Base-by-base conservation (phyloP, 2,113 vertebrate genomes). In the Bagarius yarrelli region DNA sequence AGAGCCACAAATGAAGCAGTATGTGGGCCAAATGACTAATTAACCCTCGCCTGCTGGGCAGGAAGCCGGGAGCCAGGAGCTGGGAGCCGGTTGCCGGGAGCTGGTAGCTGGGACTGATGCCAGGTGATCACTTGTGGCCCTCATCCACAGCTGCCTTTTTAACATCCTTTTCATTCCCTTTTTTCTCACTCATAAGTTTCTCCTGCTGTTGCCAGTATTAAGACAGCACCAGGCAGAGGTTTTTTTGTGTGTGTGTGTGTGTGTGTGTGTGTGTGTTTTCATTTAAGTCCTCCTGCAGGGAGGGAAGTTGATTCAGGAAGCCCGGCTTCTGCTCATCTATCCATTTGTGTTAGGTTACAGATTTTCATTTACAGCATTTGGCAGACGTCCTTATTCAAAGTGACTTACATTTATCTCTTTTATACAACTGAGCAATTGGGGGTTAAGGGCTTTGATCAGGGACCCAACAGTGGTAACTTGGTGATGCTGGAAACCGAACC, bases 11-110 rank as follows among this genome's bases (percentile, higher is more conserved):
- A 78, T 47, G 27, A 59, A 81, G 57, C 15, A 71, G 69, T 57
- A 63, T 32, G 12, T 36, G 50, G 60, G 52, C 80, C 80, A 27
- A 56, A 74, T 44, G 66, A 77, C 82, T 79, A 76, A 83, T 85
- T 71, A 76, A 80, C 27, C 44, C 77, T 74, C 32, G 18, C 60
- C 30, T 16, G 55, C 47, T 55, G 60, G 59, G 55, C 70, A 55
- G 79, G 59, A 66, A 81, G 71, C 71, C 71, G 63, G 3, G 56
- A 32, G 34, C 67, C 25, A 8, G 44, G 1, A 47, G 44, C 67
- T 66, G 72, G 40, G 40, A 81, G n/a, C n/a, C 60, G 32, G 21
- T 32, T 5, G 71, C 71, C 72, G 64, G n/a, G 50, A 34, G 34
- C 74, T 34, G n/a, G n/a, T n/a, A n/a, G n/a, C 67, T 66, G 71